Percentiles rank a stretch among this genome's conserved stretches.
Evolutionary conservation across 1,140 invertebrate genomes (phyloP).

Genomic region (Subanguina moxae): DNA sequence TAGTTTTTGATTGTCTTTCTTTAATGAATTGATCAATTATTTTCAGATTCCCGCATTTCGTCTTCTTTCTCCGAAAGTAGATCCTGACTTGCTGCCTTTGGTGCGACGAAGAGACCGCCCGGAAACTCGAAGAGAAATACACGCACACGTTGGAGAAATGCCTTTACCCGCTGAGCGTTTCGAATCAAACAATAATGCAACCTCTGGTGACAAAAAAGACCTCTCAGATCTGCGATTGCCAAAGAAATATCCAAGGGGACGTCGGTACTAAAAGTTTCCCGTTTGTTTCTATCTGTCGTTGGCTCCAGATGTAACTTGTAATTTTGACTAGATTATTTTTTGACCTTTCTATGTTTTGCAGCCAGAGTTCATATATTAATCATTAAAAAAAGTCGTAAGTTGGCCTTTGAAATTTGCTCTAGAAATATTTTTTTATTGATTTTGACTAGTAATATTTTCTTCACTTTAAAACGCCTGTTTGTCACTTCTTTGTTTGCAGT

Average conservation of each 20-base stretch:
- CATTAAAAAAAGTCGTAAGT: too few relatives aligned
- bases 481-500: too few relatives aligned
- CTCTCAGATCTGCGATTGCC: slow-evolving; percentile 13
- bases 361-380: too few relatives aligned
- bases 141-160: slow-evolving; percentile 41
- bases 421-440: too few relatives aligned
- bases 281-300: too few relatives aligned
- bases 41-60: slow-evolving; percentile 51
- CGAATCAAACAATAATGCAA: neutral
- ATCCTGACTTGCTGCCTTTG: slow-evolving; percentile 49
- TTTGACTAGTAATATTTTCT: too few relatives aligned
- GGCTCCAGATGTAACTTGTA: too few relatives aligned
- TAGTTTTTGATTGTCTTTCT: neutral
- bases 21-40: neutral
- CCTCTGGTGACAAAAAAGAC: neutral
- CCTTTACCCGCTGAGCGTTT: slow-evolving; percentile 29
- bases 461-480: too few relatives aligned
- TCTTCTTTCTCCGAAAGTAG: slow-evolving; percentile 48
- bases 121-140: slow-evolving; percentile 34
- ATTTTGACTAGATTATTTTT: too few relatives aligned
- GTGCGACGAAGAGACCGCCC: slow-evolving; percentile 39
- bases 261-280: slow-evolving; percentile 13
- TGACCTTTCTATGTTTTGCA: too few relatives aligned
- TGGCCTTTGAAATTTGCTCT: too few relatives aligned
- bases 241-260: slow-evolving; percentile 29